Base-by-base conservation (phyloP, 2,888 invertebrate genomes). In the Caenorhabditis sinica region DNA sequence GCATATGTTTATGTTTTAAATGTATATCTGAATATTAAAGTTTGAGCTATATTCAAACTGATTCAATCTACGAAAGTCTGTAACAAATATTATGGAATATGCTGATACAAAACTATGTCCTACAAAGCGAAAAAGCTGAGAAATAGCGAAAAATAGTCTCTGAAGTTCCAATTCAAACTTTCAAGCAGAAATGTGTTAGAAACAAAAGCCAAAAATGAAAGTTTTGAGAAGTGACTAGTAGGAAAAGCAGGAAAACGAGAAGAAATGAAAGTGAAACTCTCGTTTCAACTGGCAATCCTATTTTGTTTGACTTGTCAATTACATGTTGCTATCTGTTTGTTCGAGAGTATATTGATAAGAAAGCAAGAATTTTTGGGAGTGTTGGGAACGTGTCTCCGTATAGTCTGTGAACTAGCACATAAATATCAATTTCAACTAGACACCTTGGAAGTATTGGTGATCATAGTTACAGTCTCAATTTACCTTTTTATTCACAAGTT, bases 281-380 rank as follows among this genome's bases (percentile, higher is more conserved):
- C 23, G 76, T 28, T 66, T 76, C 60, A 15, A 23, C 25, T 43
- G 30, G 36, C 28, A 71, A 63, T 49, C 45, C 28, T 58, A 49
- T 79, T 63, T 56, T 79, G 68, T 79, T 71, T 79, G 77, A 65
- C 72, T 66, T 63, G 72, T 72, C 65, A 72, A 73, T 72, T 80
- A 63, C 66, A 72, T 80, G 80, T 80, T 80, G 72, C 80, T 63
- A 79, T 79, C 71, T 72, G 28, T 72, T 72, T 66, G 63, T 66
- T 36, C 45, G 61, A 65, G 30, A 66, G 65, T 56, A 17, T 51
- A 45, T 45, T 72, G 80, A 72, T 80, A 80, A 80, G 72, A 53
- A 65, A 45, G 49, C 45, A 17, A 51, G 25, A 73, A 45, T 23
- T 36, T 65, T 25, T 23, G 68, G 3, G 43, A 33, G 49, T 65